Evolutionary conservation across 1,140 invertebrate species (phyloP), one percentile per base, ranked within the genome.

Genomic region (Ooceraea biroi): DNA sequence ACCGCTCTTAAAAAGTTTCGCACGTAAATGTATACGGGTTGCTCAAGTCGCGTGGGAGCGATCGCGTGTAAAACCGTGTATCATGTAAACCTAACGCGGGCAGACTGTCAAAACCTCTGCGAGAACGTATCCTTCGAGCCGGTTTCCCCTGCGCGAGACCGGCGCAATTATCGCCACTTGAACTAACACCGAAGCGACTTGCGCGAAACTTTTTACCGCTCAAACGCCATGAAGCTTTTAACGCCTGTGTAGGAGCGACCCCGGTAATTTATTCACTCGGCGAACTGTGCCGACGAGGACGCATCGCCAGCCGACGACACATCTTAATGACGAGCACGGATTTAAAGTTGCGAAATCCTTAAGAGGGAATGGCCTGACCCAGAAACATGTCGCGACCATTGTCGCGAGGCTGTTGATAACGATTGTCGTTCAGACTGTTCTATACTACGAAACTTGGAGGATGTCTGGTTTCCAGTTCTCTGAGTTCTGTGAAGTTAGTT

Each of bases 151-250:
- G 36, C 36, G 36, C 36, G 36, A 41, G 71, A 44, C 76, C 19
- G 71, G 69, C 85, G 36, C 86, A 83, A 87, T 87, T 86, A 83
- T 87, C 86, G 52, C 61, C 71, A 87, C 84, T 87, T 77, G 78
- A 87, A 46, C 84, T 27, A 77, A 83, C 78, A 55, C 25, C 80
- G 46, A 83, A 46, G 78, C 78, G 78, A 25, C 48, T 74, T 36
- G 83, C 46, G 1, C 30, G 3, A 83, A 3, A 86, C 72, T 85
- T 86, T 87, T 87, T 78, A 25, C 72, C 50, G 30, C 30, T 77
- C 82, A 72, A 71, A 36, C 27, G 63, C 55, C 55, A 44, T 60
- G 12, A 58, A 57, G 27, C 50, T 83, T 85, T 52, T 71, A 83
- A 52, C 77, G 22, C 14, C 22, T 46, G 27, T 41, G 63, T 71